Percentiles rank a stretch among this genome's conserved stretches.
Conservation (phyloP, 2,113 vertebrate genomes). For the Rhabdomys dilectus region DNA sequence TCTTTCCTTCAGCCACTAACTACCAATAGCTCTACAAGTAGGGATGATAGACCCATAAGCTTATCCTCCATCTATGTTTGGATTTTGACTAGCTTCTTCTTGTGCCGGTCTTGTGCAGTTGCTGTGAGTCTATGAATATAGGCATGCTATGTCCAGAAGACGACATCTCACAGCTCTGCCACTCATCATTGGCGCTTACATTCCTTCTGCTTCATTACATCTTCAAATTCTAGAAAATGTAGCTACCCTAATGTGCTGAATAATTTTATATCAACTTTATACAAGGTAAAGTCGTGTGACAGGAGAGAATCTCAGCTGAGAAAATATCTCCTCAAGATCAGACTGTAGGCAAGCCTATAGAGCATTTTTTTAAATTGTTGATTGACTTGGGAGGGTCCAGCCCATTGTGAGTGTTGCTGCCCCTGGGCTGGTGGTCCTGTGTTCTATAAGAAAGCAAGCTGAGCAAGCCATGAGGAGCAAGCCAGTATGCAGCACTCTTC, state of each 20-base stretch:
- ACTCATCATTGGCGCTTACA: neutral
- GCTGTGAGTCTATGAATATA: neutral
- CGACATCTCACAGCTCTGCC: neutral
- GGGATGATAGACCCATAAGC: neutral
- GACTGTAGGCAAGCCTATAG: too few relatives aligned
- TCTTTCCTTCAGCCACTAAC: neutral
- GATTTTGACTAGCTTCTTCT: neutral
- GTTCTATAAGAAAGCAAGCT: neutral
- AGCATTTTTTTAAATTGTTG: too few relatives aligned
- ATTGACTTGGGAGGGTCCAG: neutral
- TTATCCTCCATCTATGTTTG: neutral
- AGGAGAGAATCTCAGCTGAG: too few relatives aligned
- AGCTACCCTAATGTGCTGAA: too few relatives aligned
- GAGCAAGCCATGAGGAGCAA: neutral
- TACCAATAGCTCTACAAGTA: neutral
- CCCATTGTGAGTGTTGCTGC: neutral
- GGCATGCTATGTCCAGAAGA: neutral
- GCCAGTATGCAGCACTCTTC: too few relatives aligned
- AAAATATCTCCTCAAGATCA: too few relatives aligned
- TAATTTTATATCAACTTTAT: too few relatives aligned
- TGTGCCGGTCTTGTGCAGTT: neutral
- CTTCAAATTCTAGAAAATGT: too few relatives aligned
- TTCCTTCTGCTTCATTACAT: neutral
- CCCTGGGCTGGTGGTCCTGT: neutral
- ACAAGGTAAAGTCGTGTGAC: too few relatives aligned